These are phyloP conservation scores for Drosophila cyrtoloma DNA, from an alignment of 2,888 invertebrate species.

Conservation along the genomic window DNA sequence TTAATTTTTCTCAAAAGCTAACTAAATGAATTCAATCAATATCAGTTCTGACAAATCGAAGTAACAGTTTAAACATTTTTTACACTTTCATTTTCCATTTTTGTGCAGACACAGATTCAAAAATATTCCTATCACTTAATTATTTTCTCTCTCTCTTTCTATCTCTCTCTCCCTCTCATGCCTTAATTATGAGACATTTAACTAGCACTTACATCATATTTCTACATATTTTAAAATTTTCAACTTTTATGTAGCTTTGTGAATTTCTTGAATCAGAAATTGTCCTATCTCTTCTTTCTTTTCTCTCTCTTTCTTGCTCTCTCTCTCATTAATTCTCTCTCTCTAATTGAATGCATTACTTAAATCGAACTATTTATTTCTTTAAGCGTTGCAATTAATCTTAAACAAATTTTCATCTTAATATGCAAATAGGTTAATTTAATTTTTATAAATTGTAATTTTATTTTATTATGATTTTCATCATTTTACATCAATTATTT, in stretches of 20 bases:
- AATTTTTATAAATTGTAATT: background rate
- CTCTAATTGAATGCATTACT: background rate
- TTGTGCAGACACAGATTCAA: too few species aligned
- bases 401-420: too few species aligned
- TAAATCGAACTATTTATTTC: background rate
- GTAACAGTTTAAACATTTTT: background rate
- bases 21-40: background rate
- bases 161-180: too few species aligned
- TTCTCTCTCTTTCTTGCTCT: background rate
- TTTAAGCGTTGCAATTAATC: background rate
- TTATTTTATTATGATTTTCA: background rate
- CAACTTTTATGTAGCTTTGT: too few species aligned
- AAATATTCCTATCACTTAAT: too few species aligned
- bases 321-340: background rate
- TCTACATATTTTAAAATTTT: too few species aligned
- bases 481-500: background rate
- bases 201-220: too few species aligned
- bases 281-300: background rate
- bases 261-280: background rate
- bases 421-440: background rate
- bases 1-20: background rate
- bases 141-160: background rate
- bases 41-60: background rate
- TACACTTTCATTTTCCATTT: too few species aligned
- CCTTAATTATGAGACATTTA: too few species aligned